These are phyloP conservation scores for Callyntrura sp. DNA, from an alignment of 2,888 invertebrate species.

Conservation along the genomic window DNA sequence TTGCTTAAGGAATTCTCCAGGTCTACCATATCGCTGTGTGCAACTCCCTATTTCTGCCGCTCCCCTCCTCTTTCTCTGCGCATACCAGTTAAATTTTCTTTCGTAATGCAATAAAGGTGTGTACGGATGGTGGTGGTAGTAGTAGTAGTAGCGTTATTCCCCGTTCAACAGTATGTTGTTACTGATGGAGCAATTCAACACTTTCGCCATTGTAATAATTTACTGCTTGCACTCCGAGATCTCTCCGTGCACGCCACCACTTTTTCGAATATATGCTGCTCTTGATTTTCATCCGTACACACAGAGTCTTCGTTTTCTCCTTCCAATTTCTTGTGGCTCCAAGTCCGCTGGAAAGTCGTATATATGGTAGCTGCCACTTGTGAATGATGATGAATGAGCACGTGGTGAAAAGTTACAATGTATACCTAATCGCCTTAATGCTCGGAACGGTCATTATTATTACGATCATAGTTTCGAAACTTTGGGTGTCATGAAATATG, in stretches of 20 bases:
- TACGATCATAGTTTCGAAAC: constrained; percentile 42
- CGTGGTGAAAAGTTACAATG: constrained; percentile 25
- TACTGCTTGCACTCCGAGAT: not conserved
- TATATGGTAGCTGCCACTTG: constrained; percentile 62
- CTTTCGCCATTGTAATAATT: constrained; percentile 24
- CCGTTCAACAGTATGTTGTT: constrained; percentile 33
- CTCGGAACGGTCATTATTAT: constrained; percentile 54
- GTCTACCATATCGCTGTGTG: not conserved
- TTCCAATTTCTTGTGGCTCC: not conserved
- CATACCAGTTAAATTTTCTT: constrained; percentile 29
- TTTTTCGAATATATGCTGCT: not conserved
- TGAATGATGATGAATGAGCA: constrained; percentile 69
- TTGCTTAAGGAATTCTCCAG: not conserved
- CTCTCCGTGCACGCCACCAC: not conserved
- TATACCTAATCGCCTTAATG: not conserved
- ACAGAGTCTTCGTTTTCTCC: not conserved
- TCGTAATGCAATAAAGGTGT: constrained; percentile 47
- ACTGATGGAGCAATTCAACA: constrained; percentile 25
- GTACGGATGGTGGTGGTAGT: too few species aligned
- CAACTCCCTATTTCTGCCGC: not conserved
- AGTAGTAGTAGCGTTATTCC: constrained; percentile 8
- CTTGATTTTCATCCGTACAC: constrained; percentile 8
- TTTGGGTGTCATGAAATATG: constrained; percentile 6
- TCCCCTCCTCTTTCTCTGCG: not conserved
- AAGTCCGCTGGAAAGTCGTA: not conserved